These are phyloP conservation scores for Chaenocephalus aceratus DNA, from an alignment of 2,113 vertebrate species.

Conservation along the genomic window DNA sequence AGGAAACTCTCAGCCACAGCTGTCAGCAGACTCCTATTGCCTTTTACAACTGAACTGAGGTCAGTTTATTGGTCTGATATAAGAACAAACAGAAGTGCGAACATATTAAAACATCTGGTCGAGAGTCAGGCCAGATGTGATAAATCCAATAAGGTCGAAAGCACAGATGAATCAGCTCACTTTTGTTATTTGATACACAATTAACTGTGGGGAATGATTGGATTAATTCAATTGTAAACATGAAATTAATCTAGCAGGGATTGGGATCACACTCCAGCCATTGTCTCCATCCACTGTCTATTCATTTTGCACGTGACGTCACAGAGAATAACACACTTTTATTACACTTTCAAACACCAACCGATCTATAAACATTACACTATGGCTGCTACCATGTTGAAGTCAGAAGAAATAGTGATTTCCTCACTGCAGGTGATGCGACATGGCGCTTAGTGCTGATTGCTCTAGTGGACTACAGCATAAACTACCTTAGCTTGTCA, in stretches of 20 bases:
- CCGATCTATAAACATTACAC: neutral
- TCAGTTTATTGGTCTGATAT: constrained; percentile 3
- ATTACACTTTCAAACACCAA: neutral
- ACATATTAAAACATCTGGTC: neutral
- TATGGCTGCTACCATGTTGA: neutral
- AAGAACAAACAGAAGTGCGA: neutral
- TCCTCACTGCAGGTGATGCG: constrained; percentile 1
- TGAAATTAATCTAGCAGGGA: neutral
- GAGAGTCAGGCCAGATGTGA: neutral
- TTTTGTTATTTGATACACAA: neutral
- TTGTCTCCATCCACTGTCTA: neutral
- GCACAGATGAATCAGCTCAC: too few relatives aligned
- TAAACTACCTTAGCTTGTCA: neutral
- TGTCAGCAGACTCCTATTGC: neutral
- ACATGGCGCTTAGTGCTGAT: neutral
- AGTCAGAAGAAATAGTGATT: neutral
- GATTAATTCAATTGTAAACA: neutral
- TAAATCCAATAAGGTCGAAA: too few relatives aligned
- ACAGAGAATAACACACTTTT: constrained; percentile 6
- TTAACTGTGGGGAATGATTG: too few relatives aligned
- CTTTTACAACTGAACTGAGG: neutral
- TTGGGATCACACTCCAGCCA: neutral
- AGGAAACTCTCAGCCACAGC: neutral
- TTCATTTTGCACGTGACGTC: neutral
- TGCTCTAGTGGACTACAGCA: neutral